phyloP scores from a whole-genome alignment of 2,113 vertebrate species.

The Corvus moneduloides region DNA sequence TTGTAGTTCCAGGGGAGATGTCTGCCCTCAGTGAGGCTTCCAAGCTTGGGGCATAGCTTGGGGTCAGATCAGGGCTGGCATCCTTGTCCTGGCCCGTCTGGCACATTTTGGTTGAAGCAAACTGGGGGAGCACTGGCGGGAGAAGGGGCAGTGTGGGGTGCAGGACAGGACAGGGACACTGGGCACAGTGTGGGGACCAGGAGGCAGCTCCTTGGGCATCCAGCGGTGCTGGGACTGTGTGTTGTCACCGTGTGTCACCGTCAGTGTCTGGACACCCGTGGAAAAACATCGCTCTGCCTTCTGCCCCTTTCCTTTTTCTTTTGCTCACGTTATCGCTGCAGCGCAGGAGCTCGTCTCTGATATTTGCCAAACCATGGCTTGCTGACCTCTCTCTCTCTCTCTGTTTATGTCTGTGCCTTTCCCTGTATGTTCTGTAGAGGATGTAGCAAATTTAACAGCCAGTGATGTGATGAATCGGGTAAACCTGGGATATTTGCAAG shows the following conservation, averaged over 20 bases:
- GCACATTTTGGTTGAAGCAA: background rate
- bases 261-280: constrained; percentile 3
- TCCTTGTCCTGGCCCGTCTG: background rate
- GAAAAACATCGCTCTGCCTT: background rate
- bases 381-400: constrained; percentile 79
- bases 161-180: background rate
- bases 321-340: constrained; percentile 14
- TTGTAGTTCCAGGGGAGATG: background rate
- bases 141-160: rapidly evolving
- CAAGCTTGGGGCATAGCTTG: background rate
- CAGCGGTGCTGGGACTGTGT: background rate
- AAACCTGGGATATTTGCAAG: constrained; percentile 99
- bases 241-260: background rate
- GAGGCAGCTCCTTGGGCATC: background rate
- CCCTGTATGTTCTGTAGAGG: constrained; percentile 89
- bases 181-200: background rate
- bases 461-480: constrained; percentile 99
- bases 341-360: constrained; percentile 51
- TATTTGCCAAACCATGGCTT: constrained; percentile 68
- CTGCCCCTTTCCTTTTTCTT: background rate
- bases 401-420: constrained; percentile 77
- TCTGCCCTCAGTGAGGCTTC: rapidly evolving
- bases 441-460: constrained; percentile 99
- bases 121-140: rapidly evolving
- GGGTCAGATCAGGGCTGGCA: no score